Conservation (phyloP, 2,797 vertebrate species). For the Melanotaenia maccullochi region DNA sequence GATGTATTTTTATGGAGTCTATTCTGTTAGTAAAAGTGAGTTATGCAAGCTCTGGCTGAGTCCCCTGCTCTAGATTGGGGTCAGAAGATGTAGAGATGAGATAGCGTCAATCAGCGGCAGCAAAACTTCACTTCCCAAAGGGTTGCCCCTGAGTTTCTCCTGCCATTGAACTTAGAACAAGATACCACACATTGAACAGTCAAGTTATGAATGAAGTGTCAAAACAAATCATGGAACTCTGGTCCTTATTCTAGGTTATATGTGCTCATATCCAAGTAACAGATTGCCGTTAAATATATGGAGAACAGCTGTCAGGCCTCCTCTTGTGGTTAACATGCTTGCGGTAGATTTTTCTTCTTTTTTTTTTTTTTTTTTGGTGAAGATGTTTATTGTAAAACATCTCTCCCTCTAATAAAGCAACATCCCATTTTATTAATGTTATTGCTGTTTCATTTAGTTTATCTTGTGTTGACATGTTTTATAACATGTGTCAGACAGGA, state of each 20-base stretch:
- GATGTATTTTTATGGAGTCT: slow-evolving; percentile 38
- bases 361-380: not conserved
- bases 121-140: slow-evolving; percentile 63
- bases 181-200: slow-evolving; percentile 39
- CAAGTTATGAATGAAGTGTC: slow-evolving; percentile 33
- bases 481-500: not conserved
- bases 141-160: slow-evolving; percentile 38
- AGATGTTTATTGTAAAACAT: not conserved
- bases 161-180: slow-evolving; percentile 44
- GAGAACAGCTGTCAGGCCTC: not conserved
- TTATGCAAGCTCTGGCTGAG: slow-evolving; percentile 60
- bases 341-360: not conserved
- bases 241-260: not conserved
- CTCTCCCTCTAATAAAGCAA: not conserved
- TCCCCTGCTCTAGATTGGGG: slow-evolving; percentile 38
- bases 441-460: not conserved
- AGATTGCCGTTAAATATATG: slow-evolving; percentile 14
- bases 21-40: slow-evolving; percentile 50
- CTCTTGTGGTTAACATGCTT: not conserved
- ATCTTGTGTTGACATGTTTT: not conserved
- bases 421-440: not conserved
- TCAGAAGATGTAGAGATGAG: slow-evolving; percentile 66
- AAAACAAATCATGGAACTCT: slow-evolving; percentile 35
- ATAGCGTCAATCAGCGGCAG: slow-evolving; percentile 66
- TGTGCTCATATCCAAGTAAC: slow-evolving; percentile 1